Conservation (phyloP, 30 jellyfish, hydroid and myxozoan genomes). For the Aurelia aurita complex sp. Pacific region DNA sequence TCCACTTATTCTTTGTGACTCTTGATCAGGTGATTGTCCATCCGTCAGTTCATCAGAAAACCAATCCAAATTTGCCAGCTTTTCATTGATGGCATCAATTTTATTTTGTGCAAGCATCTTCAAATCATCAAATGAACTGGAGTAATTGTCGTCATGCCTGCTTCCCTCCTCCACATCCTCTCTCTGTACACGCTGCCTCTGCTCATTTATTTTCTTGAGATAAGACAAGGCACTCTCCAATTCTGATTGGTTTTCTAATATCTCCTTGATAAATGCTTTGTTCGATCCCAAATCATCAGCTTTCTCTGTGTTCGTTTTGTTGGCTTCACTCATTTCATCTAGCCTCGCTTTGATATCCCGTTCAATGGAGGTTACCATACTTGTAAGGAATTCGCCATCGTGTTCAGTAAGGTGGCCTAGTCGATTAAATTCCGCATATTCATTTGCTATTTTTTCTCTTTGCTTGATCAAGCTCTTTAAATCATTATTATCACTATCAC, state of each 20-base stretch:
- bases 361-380: conserved; percentile 24
- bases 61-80: conserved; percentile 4
- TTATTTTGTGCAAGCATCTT: conserved; percentile 22
- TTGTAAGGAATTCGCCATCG: conserved; percentile 3
- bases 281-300: conserved; percentile 12
- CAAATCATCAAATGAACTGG: neutral
- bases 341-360: conserved; percentile 28
- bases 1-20: neutral
- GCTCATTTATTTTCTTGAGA: neutral
- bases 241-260: conserved; percentile 8
- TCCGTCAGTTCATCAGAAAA: neutral
- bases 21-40: too few relatives aligned
- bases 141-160: neutral
- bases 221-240: conserved; percentile 20
- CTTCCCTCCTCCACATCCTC: neutral
- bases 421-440: conserved; percentile 8
- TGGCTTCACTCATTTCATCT: conserved; percentile 28
- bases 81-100: conserved; percentile 10
- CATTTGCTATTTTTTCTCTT: conserved; percentile 15
- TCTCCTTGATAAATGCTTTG: conserved; percentile 6
- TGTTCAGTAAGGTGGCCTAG: conserved; percentile 23
- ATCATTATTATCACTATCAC: neutral
- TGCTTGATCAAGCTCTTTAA: neutral
- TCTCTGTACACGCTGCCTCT: neutral
- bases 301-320: neutral